Conservation (phyloP, 2,113 vertebrate species). For the Equus quagga region DNA sequence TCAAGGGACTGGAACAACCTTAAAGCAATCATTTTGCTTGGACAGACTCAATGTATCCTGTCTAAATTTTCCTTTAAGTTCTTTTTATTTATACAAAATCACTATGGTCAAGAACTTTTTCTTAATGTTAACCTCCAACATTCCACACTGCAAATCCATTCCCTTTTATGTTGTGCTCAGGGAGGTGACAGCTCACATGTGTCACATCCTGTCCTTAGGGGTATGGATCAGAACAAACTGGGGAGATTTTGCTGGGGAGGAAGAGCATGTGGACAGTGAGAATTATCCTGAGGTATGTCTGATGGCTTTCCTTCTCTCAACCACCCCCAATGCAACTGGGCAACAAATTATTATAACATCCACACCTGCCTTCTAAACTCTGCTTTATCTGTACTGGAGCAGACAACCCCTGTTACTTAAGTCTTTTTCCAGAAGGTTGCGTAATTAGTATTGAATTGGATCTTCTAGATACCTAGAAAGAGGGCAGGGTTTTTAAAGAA, state of each 20-base stretch:
- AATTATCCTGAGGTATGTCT: background rate
- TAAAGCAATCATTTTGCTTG: background rate
- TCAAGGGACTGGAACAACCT: background rate
- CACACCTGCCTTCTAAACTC: background rate
- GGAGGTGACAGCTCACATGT: background rate
- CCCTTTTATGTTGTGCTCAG: background rate
- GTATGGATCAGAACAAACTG: background rate
- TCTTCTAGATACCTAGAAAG: background rate
- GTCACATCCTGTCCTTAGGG: background rate
- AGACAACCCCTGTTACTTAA: background rate
- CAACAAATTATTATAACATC: background rate
- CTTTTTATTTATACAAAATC: background rate
- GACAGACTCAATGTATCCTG: background rate
- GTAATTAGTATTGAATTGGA: background rate
- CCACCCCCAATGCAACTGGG: background rate
- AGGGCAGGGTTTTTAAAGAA: background rate
- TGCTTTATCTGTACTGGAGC: background rate
- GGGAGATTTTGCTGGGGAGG: background rate
- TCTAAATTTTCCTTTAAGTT: background rate
- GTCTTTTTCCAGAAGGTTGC: background rate
- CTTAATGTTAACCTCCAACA: background rate
- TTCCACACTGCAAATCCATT: background rate
- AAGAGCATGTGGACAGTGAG: background rate
- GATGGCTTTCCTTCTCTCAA: background rate
- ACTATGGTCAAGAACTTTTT: background rate